Conservation (phyloP, 2,797 vertebrate species). For the Acropternis orthonyx region DNA sequence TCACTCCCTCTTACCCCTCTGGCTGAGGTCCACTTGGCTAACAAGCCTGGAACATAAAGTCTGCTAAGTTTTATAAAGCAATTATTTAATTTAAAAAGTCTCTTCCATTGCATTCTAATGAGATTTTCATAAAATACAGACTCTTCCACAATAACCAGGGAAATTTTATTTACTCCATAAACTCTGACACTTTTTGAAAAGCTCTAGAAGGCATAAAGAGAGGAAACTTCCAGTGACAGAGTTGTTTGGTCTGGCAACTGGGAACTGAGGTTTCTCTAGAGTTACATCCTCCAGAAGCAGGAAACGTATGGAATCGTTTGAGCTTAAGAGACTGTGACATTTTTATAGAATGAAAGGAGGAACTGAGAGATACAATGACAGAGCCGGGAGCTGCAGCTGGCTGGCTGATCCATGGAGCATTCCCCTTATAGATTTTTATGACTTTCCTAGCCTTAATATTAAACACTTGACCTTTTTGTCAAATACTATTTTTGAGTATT, state of each 20-base stretch:
- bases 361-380: slow-evolving; percentile 7
- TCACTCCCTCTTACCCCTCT: neutral
- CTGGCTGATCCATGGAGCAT: slow-evolving; percentile 57
- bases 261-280: neutral
- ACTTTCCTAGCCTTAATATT: slow-evolving; percentile 62
- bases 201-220: neutral
- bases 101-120: slow-evolving; percentile 19
- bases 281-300: slow-evolving; percentile 4
- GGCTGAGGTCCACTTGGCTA: slow-evolving; percentile 35
- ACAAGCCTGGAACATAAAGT: slow-evolving; percentile 8
- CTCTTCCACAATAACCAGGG: neutral
- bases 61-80: slow-evolving; percentile 26
- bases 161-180: slow-evolving; percentile 5
- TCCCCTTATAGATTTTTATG: slow-evolving; percentile 68
- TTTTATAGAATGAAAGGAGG: slow-evolving; percentile 48
- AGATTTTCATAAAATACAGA: slow-evolving; percentile 17
- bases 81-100: slow-evolving; percentile 42
- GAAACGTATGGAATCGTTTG: slow-evolving; percentile 19
- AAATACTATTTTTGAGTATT: slow-evolving; percentile 72
- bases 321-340: slow-evolving; percentile 57
- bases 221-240: neutral
- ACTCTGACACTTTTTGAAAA: neutral
- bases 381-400: neutral
- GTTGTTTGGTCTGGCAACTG: neutral
- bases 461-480: slow-evolving; percentile 78